Evolutionary conservation across 2,113 vertebrate genomes (phyloP).

Genomic region (Ctenomys sociabilis): DNA sequence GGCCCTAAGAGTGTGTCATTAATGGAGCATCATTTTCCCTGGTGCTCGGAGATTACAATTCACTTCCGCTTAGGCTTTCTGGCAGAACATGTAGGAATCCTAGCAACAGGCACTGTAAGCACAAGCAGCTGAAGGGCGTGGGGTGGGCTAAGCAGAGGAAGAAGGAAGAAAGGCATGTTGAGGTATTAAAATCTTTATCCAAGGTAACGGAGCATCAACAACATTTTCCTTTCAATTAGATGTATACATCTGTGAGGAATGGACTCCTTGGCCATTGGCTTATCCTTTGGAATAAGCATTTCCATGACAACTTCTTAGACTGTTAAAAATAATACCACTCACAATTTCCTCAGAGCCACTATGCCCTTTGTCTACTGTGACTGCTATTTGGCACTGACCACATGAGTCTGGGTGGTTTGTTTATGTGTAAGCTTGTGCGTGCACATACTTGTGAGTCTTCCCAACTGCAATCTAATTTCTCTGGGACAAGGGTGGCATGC

Average conservation of each 20-base stretch:
- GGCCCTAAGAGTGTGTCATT: neutral
- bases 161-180: constrained; percentile 22
- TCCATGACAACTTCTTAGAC: constrained; percentile 56
- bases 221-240: constrained; percentile 67
- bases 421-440: neutral
- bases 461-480: neutral
- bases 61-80: constrained; percentile 30
- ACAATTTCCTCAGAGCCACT: neutral
- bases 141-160: constrained; percentile 10
- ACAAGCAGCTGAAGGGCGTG: constrained; percentile 58
- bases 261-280: constrained; percentile 34
- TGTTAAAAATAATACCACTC: constrained; percentile 41
- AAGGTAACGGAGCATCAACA: constrained; percentile 47
- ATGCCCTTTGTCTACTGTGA: constrained; percentile 8
- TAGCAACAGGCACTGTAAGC: constrained; percentile 54
- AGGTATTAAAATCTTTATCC: constrained; percentile 66
- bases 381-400: neutral
- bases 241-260: constrained; percentile 47
- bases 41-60: constrained; percentile 40
- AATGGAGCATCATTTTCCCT: constrained; percentile 43
- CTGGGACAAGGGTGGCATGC: neutral
- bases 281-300: constrained; percentile 57
- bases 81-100: constrained; percentile 38
- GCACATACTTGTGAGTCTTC: neutral
- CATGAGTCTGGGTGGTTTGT: neutral